Base-by-base conservation (phyloP, 2,888 invertebrate genomes). In the Uloborus plumipes region DNA sequence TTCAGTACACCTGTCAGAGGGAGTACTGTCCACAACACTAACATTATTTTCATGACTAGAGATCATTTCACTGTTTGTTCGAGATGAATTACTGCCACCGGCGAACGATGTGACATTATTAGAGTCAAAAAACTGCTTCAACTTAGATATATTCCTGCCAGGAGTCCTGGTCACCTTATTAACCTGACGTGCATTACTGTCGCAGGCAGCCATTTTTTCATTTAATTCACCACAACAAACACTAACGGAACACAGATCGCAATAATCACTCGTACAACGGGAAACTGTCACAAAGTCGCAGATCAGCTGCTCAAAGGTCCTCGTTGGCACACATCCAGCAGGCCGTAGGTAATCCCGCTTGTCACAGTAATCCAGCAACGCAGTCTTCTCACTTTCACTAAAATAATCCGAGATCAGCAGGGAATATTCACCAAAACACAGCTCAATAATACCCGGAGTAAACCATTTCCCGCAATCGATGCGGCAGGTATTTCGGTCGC, bases 91-190 rank as follows among this genome's bases (percentile, higher is more conserved):
- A 26, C 26, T 20, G 6, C 3, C 26, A 7, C 51, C 51, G 16
- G 66, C 20, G 20, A 22, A 22, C 1, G 51, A 51, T 9, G 22
- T 15, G n/a, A 22, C 65, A 51, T 7, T 39, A 39, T 39, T 39
- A 3, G 64, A 64, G 53, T 82, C 82, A 51, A 82, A 82, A n/a
- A 82, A 59, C 51, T 65, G 62, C 55, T 76, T 82, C n/a, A 82
- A 26, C 49, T 82, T 76, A 15, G 75, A 70, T 26, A 82, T 76
- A 18, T 82, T 82, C 51, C 64, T 66, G 18, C 82, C 82, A 31
- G 70, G 75, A 55, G 71, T 71, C 18, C 76, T 58, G 16, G 69
- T 69, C 26, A 64, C 64, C 58, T 62, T 73, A 47, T 61, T 66
- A 9, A 79, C 39, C 6, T 47, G 65, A 39, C 80, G 69, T 22